Conservation (phyloP, 2,113 vertebrate species). For the Zingel zingel region DNA sequence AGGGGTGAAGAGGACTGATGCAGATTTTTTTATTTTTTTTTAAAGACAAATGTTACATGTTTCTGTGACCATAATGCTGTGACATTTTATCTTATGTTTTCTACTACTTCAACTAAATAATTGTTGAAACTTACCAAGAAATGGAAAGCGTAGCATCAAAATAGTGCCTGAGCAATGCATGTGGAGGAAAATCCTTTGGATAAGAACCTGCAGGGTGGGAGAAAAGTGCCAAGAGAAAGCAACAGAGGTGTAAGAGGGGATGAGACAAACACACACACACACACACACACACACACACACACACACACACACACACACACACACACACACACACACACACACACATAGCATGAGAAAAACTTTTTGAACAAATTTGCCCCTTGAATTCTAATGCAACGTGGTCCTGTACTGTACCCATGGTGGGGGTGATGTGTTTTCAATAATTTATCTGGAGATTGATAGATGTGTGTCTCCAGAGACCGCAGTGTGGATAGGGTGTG, state of each 20-base stretch:
- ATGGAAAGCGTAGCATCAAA: conserved; percentile 18
- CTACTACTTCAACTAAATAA: neutral
- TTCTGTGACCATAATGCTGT: neutral
- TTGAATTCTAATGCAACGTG: conserved; percentile 34
- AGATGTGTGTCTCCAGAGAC: conserved; percentile 68
- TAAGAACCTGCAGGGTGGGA: no score
- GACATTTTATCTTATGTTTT: neutral
- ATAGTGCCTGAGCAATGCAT: neutral
- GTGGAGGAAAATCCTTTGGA: neutral
- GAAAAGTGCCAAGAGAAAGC: conserved; percentile 19
- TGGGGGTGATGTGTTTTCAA: conserved; percentile 56
- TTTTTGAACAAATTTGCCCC: conserved; percentile 28
- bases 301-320: conserved; percentile 1
- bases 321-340: neutral
- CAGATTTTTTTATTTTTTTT: neutral
- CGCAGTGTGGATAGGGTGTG: conserved; percentile 44
- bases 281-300: conserved; percentile 9
- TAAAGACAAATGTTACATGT: neutral
- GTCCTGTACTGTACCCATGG: conserved; percentile 43
- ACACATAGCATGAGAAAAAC: neutral
- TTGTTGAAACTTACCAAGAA: no score
- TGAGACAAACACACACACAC: conserved; percentile 15
- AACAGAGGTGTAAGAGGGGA: conserved; percentile 6
- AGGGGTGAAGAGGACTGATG: neutral
- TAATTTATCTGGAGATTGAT: conserved; percentile 74